phyloP scores from a whole-genome alignment of 1,140 invertebrate species.

The Lordiphosa mommai region DNA sequence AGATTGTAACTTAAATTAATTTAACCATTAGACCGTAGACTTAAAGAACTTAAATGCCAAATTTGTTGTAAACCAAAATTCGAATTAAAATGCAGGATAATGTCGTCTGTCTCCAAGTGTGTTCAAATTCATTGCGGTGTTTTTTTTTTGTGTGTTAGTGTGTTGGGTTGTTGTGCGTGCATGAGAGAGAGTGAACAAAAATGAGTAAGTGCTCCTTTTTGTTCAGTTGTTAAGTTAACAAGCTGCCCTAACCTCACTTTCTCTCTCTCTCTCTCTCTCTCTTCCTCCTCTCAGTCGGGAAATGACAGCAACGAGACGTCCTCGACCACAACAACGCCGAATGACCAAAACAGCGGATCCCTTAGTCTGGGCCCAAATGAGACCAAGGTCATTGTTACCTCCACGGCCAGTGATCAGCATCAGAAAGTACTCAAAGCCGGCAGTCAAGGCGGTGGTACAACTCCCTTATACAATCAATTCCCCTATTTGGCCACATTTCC shows the following conservation, averaged over 20 bases:
- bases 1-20: conserved; percentile 5
- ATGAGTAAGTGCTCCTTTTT: too few species aligned
- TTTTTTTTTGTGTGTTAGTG: too few species aligned
- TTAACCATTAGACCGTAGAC: conserved; percentile 7
- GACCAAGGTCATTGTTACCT: conserved; percentile 68
- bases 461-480: conserved; percentile 72
- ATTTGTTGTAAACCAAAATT: conserved; percentile 13
- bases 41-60: conserved; percentile 3
- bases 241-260: conserved; percentile 5
- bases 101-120: conserved; percentile 6
- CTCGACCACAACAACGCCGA: conserved; percentile 20
- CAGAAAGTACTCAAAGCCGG: conserved; percentile 55
- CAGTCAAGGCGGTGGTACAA: conserved; percentile 24
- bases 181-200: too few species aligned
- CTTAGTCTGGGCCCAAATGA: conserved; percentile 68
- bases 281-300: conserved; percentile 32
- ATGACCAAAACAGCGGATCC: conserved; percentile 70
- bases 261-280: conserved; percentile 17
- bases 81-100: not conserved
- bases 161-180: too few species aligned
- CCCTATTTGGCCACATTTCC: conserved; percentile 75
- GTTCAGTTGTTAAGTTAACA: too few species aligned
- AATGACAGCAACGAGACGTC: conserved; percentile 26
- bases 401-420: conserved; percentile 39
- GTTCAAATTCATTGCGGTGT: conserved; percentile 3